Conservation (phyloP, 2,888 invertebrate genomes). For the Maniola hyperantus region DNA sequence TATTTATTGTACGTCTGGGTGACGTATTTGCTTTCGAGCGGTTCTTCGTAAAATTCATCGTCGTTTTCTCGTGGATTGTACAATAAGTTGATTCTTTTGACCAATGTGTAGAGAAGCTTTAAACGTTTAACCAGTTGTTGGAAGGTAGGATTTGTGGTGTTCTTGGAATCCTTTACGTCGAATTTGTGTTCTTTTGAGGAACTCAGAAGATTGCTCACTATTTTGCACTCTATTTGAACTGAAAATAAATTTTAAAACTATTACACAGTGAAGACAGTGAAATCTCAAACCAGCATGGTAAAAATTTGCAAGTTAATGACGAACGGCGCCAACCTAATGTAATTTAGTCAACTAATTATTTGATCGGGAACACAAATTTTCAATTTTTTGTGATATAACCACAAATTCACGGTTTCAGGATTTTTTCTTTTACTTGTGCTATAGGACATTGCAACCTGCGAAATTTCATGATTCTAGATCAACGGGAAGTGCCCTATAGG, state of each 20-base stretch:
- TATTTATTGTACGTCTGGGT: constrained; percentile 59
- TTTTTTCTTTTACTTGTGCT: too few relatives aligned
- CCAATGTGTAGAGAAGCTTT: constrained; percentile 67
- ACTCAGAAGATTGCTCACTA: constrained; percentile 64
- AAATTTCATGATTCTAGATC: too few relatives aligned
- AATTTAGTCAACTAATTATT: too few relatives aligned
- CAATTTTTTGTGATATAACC: too few relatives aligned
- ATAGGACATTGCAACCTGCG: too few relatives aligned
- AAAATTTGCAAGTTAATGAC: too few relatives aligned
- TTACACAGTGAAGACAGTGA: neutral
- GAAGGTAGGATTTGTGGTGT: constrained; percentile 50
- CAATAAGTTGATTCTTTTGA: constrained; percentile 60
- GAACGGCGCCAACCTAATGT: too few relatives aligned
- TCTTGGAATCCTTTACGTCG: constrained; percentile 49
- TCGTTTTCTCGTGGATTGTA: constrained; percentile 66
- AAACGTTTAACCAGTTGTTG: constrained; percentile 65
- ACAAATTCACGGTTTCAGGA: too few relatives aligned
- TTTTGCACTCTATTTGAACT: constrained; percentile 72
- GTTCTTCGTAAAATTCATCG: constrained; percentile 58
- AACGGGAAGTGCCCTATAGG: too few relatives aligned
- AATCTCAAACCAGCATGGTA: too few relatives aligned
- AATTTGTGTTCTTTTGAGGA: constrained; percentile 52
- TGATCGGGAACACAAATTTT: too few relatives aligned
- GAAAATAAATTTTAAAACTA: constrained; percentile 39
- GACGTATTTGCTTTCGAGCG: constrained; percentile 51